These are phyloP conservation scores for Variabilichromis moorii DNA, from an alignment of 2,113 vertebrate genomes.

Conservation along the genomic window DNA sequence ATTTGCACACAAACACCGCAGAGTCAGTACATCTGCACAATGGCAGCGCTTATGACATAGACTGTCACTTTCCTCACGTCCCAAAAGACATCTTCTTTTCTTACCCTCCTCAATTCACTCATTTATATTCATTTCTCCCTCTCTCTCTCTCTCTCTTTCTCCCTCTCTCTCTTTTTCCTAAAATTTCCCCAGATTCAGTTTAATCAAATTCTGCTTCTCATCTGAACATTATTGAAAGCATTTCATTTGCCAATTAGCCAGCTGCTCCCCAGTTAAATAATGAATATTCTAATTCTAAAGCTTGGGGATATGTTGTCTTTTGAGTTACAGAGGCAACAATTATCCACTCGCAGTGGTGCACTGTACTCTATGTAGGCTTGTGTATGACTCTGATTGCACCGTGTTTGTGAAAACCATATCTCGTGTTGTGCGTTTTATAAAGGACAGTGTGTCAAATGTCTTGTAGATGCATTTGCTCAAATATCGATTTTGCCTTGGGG, in stretches of 20 bases:
- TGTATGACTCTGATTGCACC: not conserved
- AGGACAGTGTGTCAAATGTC: not conserved
- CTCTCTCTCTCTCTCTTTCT: not conserved
- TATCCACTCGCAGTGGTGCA: constrained; percentile 17
- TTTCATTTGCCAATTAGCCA: constrained; percentile 69
- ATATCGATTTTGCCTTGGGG: not conserved
- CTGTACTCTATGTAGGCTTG: not conserved
- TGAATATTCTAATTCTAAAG: constrained; percentile 67
- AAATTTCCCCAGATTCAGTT: constrained; percentile 55
- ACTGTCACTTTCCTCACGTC: constrained; percentile 2
- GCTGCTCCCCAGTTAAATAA: constrained; percentile 60
- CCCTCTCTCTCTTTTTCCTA: not conserved
- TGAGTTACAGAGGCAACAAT: constrained; percentile 46
- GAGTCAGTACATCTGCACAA: not conserved
- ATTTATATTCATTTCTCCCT: constrained; percentile 27
- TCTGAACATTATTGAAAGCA: constrained; percentile 58
- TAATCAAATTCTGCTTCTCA: constrained; percentile 59
- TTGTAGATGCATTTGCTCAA: not conserved
- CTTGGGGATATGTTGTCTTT: constrained; percentile 59
- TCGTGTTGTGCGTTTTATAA: not conserved
- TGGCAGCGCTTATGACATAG: not conserved
- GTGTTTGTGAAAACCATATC: not conserved
- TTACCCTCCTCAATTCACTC: not conserved
- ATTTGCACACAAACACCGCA: constrained; percentile 20
- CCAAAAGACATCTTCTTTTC: not conserved